A percentile compares a stretch with the other conserved stretches of the same genome.
phyloP scores from a whole-genome alignment of 2,888 invertebrate genomes.

The Xestia sexstrigata region DNA sequence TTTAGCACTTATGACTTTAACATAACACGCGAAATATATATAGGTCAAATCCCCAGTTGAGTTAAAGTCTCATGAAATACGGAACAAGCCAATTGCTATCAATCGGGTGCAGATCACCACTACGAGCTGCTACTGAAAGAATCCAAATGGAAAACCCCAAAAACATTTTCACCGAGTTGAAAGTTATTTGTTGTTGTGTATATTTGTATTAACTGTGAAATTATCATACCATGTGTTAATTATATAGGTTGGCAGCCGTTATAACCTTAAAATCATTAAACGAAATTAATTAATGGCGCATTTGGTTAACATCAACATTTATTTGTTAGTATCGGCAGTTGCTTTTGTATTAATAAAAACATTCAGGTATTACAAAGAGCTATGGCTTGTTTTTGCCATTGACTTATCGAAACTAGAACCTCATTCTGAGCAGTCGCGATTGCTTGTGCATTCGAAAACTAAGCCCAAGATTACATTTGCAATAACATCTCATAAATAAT shows the following conservation, averaged over 20 bases:
- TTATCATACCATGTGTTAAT: slow-evolving; percentile 18
- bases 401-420: too few relatives aligned
- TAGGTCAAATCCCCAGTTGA: not conserved
- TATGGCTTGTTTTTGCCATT: not conserved
- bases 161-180: not conserved
- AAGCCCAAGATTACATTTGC: too few relatives aligned
- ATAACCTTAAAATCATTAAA: slow-evolving; percentile 17
- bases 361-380: not conserved
- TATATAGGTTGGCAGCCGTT: not conserved
- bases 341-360: not conserved
- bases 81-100: not conserved
- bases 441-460: too few relatives aligned
- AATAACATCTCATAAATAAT: too few relatives aligned
- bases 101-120: not conserved
- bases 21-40: not conserved
- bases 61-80: not conserved
- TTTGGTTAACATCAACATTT: slow-evolving; percentile 3
- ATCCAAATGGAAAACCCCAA: not conserved
- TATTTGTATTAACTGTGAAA: slow-evolving; percentile 10
- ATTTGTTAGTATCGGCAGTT: not conserved
- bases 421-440: too few relatives aligned
- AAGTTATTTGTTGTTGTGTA: not conserved
- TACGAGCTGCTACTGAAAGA: not conserved
- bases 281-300: slow-evolving; percentile 18
- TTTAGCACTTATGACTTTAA: not conserved